Evolutionary conservation across 2,797 vertebrate genomes (phyloP).

Genomic region (Thunnus albacares): DNA sequence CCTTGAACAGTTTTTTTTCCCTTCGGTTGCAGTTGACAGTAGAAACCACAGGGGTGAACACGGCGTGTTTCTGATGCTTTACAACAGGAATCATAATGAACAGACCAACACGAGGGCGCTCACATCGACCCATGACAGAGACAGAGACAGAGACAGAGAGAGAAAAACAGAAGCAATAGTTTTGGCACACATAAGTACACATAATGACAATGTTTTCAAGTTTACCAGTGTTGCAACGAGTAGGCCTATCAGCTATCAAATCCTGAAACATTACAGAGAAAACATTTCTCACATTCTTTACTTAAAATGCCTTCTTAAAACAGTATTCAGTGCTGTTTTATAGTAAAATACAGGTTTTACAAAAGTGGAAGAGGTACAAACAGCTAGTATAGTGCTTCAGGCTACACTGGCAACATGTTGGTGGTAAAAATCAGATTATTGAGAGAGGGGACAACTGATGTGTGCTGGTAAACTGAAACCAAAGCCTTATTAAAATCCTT

Average conservation of each 20-base stretch:
- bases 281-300: neutral
- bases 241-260: constrained; percentile 2
- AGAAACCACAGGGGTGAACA: constrained; percentile 26
- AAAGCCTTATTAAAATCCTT: neutral
- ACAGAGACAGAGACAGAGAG: neutral
- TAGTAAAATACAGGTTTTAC: neutral
- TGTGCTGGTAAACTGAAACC: neutral
- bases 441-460: neutral
- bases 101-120: constrained; percentile 16
- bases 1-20: constrained; percentile 51
- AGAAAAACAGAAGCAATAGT: constrained; percentile 2
- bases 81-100: constrained; percentile 22
- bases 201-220: constrained; percentile 26
- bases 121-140: neutral
- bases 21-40: constrained; percentile 25
- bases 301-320: neutral
- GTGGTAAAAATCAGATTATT: neutral
- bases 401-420: neutral
- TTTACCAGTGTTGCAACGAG: constrained; percentile 25
- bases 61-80: constrained; percentile 22
- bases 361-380: too few relatives aligned
- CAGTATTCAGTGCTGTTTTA: neutral
- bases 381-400: neutral
- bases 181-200: constrained; percentile 62
- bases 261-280: neutral